Evolutionary conservation across 2,888 invertebrate genomes (phyloP).

Genomic region (Brenthis hecate): DNA sequence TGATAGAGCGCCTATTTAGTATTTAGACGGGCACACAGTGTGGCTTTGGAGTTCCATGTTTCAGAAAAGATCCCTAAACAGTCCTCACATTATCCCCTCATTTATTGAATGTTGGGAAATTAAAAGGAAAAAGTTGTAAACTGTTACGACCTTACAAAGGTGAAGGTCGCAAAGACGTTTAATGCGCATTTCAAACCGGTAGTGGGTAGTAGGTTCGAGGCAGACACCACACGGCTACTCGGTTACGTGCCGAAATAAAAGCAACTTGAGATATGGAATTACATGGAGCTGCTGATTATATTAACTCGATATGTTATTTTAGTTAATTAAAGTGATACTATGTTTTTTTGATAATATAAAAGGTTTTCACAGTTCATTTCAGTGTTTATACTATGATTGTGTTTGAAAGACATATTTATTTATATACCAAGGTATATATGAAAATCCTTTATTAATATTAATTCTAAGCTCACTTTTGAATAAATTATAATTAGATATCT

Average conservation of each 20-base stretch:
- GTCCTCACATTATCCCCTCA: neutral
- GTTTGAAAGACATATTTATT: too few species aligned
- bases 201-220: conserved; percentile 41
- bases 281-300: conserved; percentile 52
- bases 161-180: conserved; percentile 63
- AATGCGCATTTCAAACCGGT: conserved; percentile 44
- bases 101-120: conserved; percentile 26
- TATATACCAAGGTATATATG: too few species aligned
- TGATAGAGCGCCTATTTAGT: too few species aligned
- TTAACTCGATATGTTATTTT: neutral
- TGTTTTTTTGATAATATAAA: too few species aligned
- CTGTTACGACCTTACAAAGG: conserved; percentile 49
- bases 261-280: conserved; percentile 42
- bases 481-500: too few species aligned
- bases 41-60: too few species aligned
- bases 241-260: conserved; percentile 64
- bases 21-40: too few species aligned
- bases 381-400: too few species aligned
- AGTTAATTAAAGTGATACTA: neutral
- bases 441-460: too few species aligned
- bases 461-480: too few species aligned
- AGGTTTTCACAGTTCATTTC: too few species aligned
- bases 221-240: conserved; percentile 61
- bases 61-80: too few species aligned
- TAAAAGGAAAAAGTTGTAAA: conserved; percentile 47